Conservation (phyloP, 2,797 vertebrate genomes). For the Bovichtus variegatus region DNA sequence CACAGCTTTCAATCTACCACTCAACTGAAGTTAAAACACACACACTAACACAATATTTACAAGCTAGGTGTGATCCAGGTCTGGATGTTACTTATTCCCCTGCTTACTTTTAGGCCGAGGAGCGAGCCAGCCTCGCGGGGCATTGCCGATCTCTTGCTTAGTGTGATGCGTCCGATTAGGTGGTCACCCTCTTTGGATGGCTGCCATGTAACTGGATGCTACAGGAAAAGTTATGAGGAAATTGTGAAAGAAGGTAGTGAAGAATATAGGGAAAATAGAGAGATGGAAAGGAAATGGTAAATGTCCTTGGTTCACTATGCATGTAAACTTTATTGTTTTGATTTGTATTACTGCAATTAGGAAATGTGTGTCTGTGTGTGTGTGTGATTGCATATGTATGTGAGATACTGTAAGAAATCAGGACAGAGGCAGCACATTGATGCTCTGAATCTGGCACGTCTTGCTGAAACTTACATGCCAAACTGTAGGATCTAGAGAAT, state of each 20-base stretch:
- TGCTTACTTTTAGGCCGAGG: conserved; percentile 94
- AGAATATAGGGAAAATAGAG: not conserved
- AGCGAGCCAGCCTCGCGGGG: conserved; percentile 96
- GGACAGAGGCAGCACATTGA: not conserved
- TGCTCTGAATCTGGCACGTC: conserved; percentile 3
- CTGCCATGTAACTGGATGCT: conserved; percentile 99
- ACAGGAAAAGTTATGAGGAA: not conserved
- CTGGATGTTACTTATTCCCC: not conserved
- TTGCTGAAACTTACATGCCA: conserved; percentile 92
- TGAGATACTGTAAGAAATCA: not conserved
- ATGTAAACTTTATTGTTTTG: not conserved
- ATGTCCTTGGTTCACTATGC: not conserved
- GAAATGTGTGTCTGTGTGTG: too few relatives aligned
- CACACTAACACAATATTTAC: not conserved
- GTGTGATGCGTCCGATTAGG: conserved; percentile 96
- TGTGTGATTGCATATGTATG: not conserved
- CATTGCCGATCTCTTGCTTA: conserved; percentile 97
- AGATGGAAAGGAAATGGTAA: not conserved
- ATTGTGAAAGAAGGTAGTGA: not conserved
- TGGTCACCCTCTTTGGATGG: conserved; percentile 98
- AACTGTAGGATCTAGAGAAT: conserved; percentile 95
- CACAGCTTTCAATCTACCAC: not conserved
- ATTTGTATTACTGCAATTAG: not conserved
- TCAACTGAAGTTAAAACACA: not conserved
- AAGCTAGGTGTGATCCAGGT: conserved; percentile 6